Evolutionary conservation across 2,113 vertebrate species (phyloP), one percentile per base, ranked within the genome.

Genomic region (Chascanopsetta lugubris): DNA sequence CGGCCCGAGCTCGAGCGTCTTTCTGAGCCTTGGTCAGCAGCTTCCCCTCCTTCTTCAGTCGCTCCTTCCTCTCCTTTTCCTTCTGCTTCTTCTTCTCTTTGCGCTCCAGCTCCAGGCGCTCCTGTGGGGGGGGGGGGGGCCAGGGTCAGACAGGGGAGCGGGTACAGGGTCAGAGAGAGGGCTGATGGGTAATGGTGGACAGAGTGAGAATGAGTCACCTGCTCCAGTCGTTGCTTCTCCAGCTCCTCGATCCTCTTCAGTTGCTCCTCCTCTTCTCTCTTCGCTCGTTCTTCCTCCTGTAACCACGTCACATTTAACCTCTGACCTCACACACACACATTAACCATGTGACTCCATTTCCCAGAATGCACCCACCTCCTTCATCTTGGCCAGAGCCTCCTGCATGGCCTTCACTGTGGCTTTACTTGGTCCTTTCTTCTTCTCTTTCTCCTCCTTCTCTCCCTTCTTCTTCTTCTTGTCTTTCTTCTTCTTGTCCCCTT

Each of bases 361-460:
- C 70, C 79, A 79, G 5, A 42, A 60, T 76, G 58, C 60, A 48
- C 57, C 1, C 65, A 90, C 89, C 89, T 99, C 97, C 72, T 97
- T 98, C 92, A 98, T 94, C 79, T 91, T 94, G 80, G 96, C 95
- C 82, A 99, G 88, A 5, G 96, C 96, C 85, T 99, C 97, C 72
- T 99, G 96, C 95, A 99, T 99, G 81, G 96, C 97, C 90, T 96
- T 99, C 43, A 99, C 97, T 0, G 95, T 94, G 34, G 97, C 97
- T 85, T 98, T 99, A 78, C 96, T 97, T 30, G 95, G 97, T 22
- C 97, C 97, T 70, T 99, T 99, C 75, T 98, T 99, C 90, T 98
- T 99, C 79, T 98, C 94, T 77, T 98, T 94, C 75, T 98, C 83
- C 78, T 95, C 90, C 75, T 95, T 91, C 67, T 94, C 91, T 63